Evolutionary conservation across 2,888 invertebrate species (phyloP).

Genomic region (Tridacna gigas): DNA sequence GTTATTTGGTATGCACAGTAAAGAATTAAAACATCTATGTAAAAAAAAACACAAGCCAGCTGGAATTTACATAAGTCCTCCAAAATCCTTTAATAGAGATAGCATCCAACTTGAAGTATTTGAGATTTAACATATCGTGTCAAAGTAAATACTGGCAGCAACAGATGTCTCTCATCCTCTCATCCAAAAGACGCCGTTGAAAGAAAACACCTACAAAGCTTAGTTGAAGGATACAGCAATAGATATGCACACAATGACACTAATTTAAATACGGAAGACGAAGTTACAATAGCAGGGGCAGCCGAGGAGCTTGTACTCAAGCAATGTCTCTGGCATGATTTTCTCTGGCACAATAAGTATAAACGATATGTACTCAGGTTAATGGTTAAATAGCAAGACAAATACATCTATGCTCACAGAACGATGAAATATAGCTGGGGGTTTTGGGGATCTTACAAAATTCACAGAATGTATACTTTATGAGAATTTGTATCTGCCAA

Average conservation of each 20-base stretch:
- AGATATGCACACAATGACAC: conserved; percentile 22
- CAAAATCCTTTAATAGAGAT: too few relatives aligned
- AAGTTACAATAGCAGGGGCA: conserved; percentile 11
- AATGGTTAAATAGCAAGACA: conserved; percentile 15
- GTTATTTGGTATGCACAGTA: too few relatives aligned
- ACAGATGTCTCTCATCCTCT: too few relatives aligned
- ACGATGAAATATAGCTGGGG: neutral
- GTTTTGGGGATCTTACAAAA: conserved; percentile 16
- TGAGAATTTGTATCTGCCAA: too few relatives aligned
- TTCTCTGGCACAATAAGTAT: conserved; percentile 16
- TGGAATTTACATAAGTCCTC: too few relatives aligned
- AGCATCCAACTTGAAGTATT: too few relatives aligned
- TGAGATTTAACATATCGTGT: too few relatives aligned
- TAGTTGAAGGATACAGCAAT: neutral
- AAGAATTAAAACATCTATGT: too few relatives aligned
- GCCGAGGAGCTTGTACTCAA: conserved; percentile 42
- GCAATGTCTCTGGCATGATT: conserved; percentile 27
- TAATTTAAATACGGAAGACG: conserved; percentile 10
- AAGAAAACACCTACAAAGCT: conserved; percentile 12
- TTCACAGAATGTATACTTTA: neutral
- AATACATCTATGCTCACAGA: conserved; percentile 3
- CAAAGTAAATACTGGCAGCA: too few relatives aligned
- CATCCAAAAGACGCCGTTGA: too few relatives aligned
- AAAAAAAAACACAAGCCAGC: too few relatives aligned
- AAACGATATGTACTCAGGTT: neutral